Base-by-base conservation (phyloP, 2,888 invertebrate species). In the Hydraecia micacea region DNA sequence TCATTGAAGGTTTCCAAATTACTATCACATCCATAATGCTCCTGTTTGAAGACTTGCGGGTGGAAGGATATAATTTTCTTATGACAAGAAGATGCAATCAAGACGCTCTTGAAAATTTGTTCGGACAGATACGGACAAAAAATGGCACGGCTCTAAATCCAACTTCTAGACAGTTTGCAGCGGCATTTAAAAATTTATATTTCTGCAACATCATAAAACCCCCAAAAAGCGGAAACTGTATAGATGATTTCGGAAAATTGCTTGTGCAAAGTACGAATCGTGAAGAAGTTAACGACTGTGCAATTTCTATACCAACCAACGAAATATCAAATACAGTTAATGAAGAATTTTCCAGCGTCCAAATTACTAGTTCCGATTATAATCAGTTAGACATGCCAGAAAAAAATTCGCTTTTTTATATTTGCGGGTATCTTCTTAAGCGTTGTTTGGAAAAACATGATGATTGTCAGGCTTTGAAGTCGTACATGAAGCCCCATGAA, bases 61-160 rank as follows among this genome's bases (percentile, higher is more conserved):
- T 55, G 32, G 81, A 78, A 80, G 42, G 42, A 42, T 42, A 11
- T 42, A 42, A 42, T 42, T 42, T 42, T 42, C 42, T 42, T 42
- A 13, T 42, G 42, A 42, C 42, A 13, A 13, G 42, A 73, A 65
- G 76, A 46, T 73, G 72, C 46, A 79, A 76, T 73, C 62, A 73
- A 62, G 79, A 79, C 39, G 70, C 68, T 25, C 68, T 79, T 73
- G 73, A 79, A 60, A 79, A 66, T 76, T 82, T 82, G 28, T 82
- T 82, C 25, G 70, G 73, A 49, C 55, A 79, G 21, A 79, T 82
- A 28, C 67, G 79, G 67, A 66, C 79, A 2, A 74, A 79, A 80
- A 79, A 75, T 76, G 76, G 62, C n/a, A 42, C 21, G 39, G 63
- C 69, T 79, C 65, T 67, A 55, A 71, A 82, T 36, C 80, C 77